Base-by-base conservation (phyloP, 2,797 vertebrate species). In the Fratercula arctica region DNA sequence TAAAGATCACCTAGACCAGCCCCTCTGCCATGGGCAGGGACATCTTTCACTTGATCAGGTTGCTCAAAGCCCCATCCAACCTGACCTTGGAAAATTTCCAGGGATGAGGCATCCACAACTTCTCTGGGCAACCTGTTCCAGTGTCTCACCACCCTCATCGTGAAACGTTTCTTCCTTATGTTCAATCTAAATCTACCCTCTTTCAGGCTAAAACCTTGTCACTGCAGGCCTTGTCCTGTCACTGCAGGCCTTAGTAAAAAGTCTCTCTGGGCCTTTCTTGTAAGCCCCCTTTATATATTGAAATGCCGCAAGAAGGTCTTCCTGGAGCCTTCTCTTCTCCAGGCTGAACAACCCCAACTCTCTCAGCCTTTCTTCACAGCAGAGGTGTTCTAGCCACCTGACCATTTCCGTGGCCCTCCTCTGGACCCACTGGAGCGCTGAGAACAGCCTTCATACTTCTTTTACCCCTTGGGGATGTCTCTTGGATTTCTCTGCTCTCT, bases 21-120 rank as follows among this genome's bases (percentile, higher is more conserved):
- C 13, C 15, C 10, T n/a, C 15, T 28, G 81, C 69, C 9, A 1
- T 4, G 17, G 45, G 21, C 41, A 64, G 41, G 50, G n/a, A 3
- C n/a, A 17, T 23, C 69, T 54, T 39, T 9, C 26, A 15, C 6
- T 18, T 29, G 14, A 35, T 3, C 76, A 15, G n/a, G 10, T 35
- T 26, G 39, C 25, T 46, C 39, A 51, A 41, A 60, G 46, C 21
- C 39, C 39, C 1, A 0, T 39, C 57, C 50, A 50, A 0, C 23
- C 60, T 35, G 53, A 2, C 67, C 60, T 78, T 72, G 37, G 67
- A 24, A 48, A 20, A 3, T 17, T 85, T 21, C 31, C 60, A 59
- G 53, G 67, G 33, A 29, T 29, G 80, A 14, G 28, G 4, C 24
- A 88, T 4, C 68, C 60, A 45, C 51, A 73, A 4, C 37, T 66